Evolutionary conservation across 2,888 invertebrate species (phyloP), one percentile per base, ranked within the genome.

Genomic region (Isotomurus palustris): DNA sequence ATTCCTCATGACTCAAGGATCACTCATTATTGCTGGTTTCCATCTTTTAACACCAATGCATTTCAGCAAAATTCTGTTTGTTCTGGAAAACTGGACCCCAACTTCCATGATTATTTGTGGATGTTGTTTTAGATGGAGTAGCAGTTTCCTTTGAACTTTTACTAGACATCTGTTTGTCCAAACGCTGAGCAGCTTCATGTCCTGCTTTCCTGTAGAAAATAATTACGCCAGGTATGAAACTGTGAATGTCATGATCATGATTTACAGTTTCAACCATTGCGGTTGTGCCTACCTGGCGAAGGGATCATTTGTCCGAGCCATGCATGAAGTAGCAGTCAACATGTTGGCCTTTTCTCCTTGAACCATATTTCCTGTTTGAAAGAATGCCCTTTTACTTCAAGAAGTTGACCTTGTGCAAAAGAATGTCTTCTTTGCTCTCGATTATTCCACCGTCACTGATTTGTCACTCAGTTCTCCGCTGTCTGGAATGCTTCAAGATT

Each of bases 61-160:
- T 83, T 71, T 83, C 82, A 61, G 81, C 77, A 75, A 88, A 88
- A 73, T 83, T 79, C 70, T 85, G 80, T 75, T 83, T 85, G 78
- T 85, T 84, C 78, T 87, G 86, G 77, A 82, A 87, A 59, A 83
- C 77, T 32, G 86, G 78, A 59, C 87, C 87, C 86, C 86, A 88
- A 52, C 84, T 79, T 56, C 84, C 85, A 73, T 82, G 78, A 72
- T 78, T 75, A 67, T 78, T 47, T 12, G 49, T 27, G 32, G 21
- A 21, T 44, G 53, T 27, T 36, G 56, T 21, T 40, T 29, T 32
- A 52, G 55, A 40, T 36, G 49, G 43, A 53, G 49, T 27, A 10
- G 41, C 14, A 5, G 47, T 27, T 3, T 36, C 21, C 40, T 40
- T 53, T 10, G 52, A n/a, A 2, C 44, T 4, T 21, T 3, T 14